These are phyloP conservation scores for Grantiella picta DNA, from an alignment of 2,113 vertebrate genomes.

Conservation along the genomic window DNA sequence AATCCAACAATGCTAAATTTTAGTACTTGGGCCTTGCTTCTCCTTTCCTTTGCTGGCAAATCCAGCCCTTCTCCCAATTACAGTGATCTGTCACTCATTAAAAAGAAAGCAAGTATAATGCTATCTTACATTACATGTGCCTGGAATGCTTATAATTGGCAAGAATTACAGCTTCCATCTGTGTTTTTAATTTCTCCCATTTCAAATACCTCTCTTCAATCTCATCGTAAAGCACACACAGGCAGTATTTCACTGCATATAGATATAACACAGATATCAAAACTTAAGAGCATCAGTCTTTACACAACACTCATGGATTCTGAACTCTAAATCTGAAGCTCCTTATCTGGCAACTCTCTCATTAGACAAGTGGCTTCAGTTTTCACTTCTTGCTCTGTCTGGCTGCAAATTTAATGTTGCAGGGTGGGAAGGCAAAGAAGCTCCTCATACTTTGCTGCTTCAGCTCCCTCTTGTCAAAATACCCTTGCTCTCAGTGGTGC, in stretches of 20 bases:
- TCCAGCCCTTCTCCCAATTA: not conserved
- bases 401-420: not conserved
- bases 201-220: constrained; percentile 56
- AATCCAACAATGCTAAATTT: not conserved
- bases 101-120: constrained; percentile 36
- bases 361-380: not conserved
- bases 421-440: not conserved
- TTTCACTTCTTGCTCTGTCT: not conserved
- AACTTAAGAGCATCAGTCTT: not conserved
- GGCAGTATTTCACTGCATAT: constrained; percentile 29
- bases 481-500: not conserved
- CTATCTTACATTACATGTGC: constrained; percentile 29
- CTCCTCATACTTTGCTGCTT: not conserved
- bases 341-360: not conserved
- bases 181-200: constrained; percentile 56
- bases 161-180: constrained; percentile 67
- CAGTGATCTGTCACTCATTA: constrained; percentile 55
- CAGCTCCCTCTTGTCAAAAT: not conserved
- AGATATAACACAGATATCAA: not conserved
- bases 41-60: not conserved
- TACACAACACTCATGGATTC: not conserved
- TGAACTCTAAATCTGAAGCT: not conserved
- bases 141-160: constrained; percentile 46
- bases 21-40: not conserved
- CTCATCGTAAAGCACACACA: not conserved